Conservation (phyloP, 1,140 invertebrate genomes). For the Liolophura sinensis region DNA sequence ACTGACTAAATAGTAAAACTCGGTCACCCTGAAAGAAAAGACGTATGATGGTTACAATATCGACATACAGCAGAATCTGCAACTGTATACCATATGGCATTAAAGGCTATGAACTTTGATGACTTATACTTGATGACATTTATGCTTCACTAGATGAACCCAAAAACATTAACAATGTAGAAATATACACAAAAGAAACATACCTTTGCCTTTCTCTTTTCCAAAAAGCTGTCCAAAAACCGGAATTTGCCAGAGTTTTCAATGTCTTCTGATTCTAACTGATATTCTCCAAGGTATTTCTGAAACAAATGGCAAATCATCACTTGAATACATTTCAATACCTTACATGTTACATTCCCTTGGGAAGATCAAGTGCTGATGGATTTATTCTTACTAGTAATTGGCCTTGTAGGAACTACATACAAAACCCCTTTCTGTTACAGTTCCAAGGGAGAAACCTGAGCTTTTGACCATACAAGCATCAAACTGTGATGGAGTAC, state of each 20-base stretch:
- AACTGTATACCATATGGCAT: no score
- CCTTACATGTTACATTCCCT: no score
- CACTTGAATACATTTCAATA: no score
- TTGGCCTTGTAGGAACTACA: no score
- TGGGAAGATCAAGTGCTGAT: no score
- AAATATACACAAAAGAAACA: slow-evolving; percentile 9
- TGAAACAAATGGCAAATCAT: slow-evolving; percentile 30
- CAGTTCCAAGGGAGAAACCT: no score
- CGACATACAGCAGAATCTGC: background rate
- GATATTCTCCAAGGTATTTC: slow-evolving; percentile 51
- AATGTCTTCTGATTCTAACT: slow-evolving; percentile 55
- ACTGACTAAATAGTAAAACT: slow-evolving; percentile 93
- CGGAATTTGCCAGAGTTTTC: slow-evolving; percentile 64
- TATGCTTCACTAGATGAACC: background rate
- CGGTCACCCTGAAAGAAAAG: slow-evolving; percentile 55
- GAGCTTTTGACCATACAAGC: no score
- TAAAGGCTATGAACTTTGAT: no score
- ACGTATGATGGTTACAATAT: background rate
- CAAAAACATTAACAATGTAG: slow-evolving; percentile 1
- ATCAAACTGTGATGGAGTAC: no score
- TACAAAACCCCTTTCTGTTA: no score
- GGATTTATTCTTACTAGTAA: no score
- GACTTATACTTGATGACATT: no score
- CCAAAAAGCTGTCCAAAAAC: slow-evolving; percentile 60
- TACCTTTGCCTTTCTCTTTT: slow-evolving; percentile 56